Evolutionary conservation across 2,888 invertebrate genomes (phyloP), one percentile per base, ranked within the genome.

Genomic region (Vannuccia rotundouncinata): DNA sequence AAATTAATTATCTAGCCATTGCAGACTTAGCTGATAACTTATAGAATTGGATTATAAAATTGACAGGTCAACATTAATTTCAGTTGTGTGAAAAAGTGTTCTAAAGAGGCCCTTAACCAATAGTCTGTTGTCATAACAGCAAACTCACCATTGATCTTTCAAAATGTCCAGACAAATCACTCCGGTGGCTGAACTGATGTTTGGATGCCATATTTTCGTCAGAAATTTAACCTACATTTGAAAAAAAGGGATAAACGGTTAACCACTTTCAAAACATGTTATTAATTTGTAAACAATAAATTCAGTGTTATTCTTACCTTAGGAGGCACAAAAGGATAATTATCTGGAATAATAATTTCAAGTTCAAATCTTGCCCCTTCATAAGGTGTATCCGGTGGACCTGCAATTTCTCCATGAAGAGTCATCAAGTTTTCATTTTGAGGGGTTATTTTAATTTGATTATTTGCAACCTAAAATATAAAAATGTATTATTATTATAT

Each of bases 201-300:
- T 99, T 79, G 99, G 99, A 90, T 99, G 99, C 99, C 99, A 99
- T 88, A 99, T 95, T 90, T 93, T 95, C 82, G 98, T 99, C 84
- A 93, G 91, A 90, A 99, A 99, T 84, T 94, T 92, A 83, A 98
- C 95, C 95, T 96, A 83, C 45, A 84, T 83, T 75, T 75, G 28
- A 75, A 30, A 75, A 27, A 75, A 75, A 75, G 1, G 22, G 82
- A 74, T 80, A 81, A 77, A 80, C 59, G 31, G 28, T 60, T 25
- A 66, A 73, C 17, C 2, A 80, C 22, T 17, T n/a, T 27, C 25
- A 27, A 77, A 27, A 59, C n/a, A n/a, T n/a, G n/a, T n/a, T n/a
- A n/a, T n/a, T n/a, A n/a, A n/a, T n/a, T n/a, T n/a, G n/a, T n/a
- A n/a, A n/a, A n/a, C n/a, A n/a, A n/a, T n/a, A n/a, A n/a, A 75